phyloP scores from a whole-genome alignment of 2,888 invertebrate species.

The Volucella bombylans region DNA sequence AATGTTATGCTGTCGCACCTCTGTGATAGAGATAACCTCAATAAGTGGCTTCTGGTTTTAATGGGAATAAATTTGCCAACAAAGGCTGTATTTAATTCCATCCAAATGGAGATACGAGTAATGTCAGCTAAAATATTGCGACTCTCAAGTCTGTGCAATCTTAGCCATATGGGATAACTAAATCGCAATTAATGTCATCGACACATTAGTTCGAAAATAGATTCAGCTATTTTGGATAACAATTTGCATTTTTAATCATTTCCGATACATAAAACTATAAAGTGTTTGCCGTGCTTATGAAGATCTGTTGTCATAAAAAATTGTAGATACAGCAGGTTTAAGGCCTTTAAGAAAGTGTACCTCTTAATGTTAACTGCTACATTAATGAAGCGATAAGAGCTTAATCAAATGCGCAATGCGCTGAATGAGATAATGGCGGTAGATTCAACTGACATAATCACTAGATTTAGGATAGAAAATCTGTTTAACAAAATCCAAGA shows the following conservation, averaged over 20 bases:
- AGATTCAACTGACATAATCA: too few relatives aligned
- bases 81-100: background rate
- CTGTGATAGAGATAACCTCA: conserved; percentile 42
- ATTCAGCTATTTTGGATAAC: conserved; percentile 12
- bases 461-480: too few relatives aligned
- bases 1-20: conserved; percentile 37
- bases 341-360: too few relatives aligned
- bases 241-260: conserved; percentile 26
- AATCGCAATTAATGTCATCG: conserved; percentile 14
- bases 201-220: background rate
- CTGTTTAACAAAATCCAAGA: too few relatives aligned
- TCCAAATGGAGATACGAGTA: conserved; percentile 9
- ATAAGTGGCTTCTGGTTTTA: background rate
- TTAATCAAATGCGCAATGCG: too few relatives aligned
- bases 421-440: too few relatives aligned
- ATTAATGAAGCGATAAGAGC: too few relatives aligned
- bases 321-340: too few relatives aligned
- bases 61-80: conserved; percentile 8
- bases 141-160: background rate
- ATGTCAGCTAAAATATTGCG: conserved; percentile 8
- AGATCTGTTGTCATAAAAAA: too few relatives aligned
- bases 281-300: background rate
- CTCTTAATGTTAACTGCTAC: too few relatives aligned
- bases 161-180: conserved; percentile 7
- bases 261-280: conserved; percentile 17